phyloP scores from a whole-genome alignment of 2,888 invertebrate genomes.

The Mythimna loreyi region DNA sequence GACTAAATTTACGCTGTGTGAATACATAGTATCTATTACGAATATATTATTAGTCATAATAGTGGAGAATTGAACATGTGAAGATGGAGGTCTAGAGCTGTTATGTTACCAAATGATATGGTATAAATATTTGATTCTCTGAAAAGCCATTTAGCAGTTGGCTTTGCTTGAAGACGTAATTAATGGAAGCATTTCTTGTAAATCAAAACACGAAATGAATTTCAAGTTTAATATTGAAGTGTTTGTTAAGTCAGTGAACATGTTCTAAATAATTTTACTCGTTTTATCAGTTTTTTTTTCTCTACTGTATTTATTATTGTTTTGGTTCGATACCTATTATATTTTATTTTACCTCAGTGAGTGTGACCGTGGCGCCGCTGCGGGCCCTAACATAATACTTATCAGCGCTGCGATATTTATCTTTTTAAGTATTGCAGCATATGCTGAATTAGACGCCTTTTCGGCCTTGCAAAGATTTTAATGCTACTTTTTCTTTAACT shows the following conservation, averaged over 20 bases:
- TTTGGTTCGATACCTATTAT: too few species aligned
- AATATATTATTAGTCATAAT: constrained; percentile 39
- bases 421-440: too few species aligned
- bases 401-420: too few species aligned
- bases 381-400: too few species aligned
- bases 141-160: constrained; percentile 2
- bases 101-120: constrained; percentile 40
- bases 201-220: not conserved
- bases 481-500: too few species aligned
- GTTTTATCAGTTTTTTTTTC: too few species aligned
- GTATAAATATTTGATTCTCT: constrained; percentile 25
- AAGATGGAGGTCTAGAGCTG: constrained; percentile 18
- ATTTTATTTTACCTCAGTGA: too few species aligned
- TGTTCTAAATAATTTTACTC: too few species aligned
- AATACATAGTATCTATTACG: constrained; percentile 33
- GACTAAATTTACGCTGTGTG: constrained; percentile 32
- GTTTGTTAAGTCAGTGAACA: not conserved
- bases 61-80: constrained; percentile 17
- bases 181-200: not conserved
- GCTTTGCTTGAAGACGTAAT: not conserved
- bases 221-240: not conserved
- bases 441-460: too few species aligned
- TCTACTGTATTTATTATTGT: too few species aligned
- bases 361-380: too few species aligned
- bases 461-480: too few species aligned